Evolutionary conservation across 2,888 invertebrate genomes (phyloP), one percentile per base, ranked within the genome.

Genomic region (Drosophila peninsularis): DNA sequence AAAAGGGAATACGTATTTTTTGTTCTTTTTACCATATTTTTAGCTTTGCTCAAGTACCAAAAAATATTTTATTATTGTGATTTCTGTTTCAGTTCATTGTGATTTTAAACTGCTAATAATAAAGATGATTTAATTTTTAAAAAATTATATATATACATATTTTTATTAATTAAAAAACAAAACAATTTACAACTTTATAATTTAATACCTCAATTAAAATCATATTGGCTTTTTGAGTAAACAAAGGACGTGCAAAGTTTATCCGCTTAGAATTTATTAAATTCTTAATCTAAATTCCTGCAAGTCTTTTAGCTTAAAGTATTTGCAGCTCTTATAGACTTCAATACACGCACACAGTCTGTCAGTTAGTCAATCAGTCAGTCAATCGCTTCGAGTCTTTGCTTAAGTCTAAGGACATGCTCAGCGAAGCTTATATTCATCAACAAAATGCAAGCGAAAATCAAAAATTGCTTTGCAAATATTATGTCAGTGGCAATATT

Each of bases 401-500:
- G 32, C 34, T 24, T 57, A 63, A 63, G 62, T 71, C 52, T 47
- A 63, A 27, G 50, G 55, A 47, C 60, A 17, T 58, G 58, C 45
- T 71, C 67, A 67, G 41, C 62, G 64, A 62, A 62, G 64, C 68
- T 62, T 30, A 62, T 55, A 72, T 71, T 76, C 68, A 75, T 75
- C 76, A 76, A 72, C 72, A 72, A 64, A 75, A 75, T 72, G 75
- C 75, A 75, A 57, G 75, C 50, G 60, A 75, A 75, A 75, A 77
- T 71, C 69, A 75, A 71, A 75, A 75, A 77, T 65, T 65, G 62
- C 62, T 71, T 36, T 65, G 45, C 69, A 78, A 86, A 83, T 81
- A 83, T 83, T 86, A 53, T 71, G 79, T 68, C 79, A 63, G 56
- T 62, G 80, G 63, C 72, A 83, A 83, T 86, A 83, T 83, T 83